Percentiles rank a stretch among this genome's conserved stretches.
phyloP scores from a whole-genome alignment of 2,113 vertebrate species.

The Tilapia sparmanii region DNA sequence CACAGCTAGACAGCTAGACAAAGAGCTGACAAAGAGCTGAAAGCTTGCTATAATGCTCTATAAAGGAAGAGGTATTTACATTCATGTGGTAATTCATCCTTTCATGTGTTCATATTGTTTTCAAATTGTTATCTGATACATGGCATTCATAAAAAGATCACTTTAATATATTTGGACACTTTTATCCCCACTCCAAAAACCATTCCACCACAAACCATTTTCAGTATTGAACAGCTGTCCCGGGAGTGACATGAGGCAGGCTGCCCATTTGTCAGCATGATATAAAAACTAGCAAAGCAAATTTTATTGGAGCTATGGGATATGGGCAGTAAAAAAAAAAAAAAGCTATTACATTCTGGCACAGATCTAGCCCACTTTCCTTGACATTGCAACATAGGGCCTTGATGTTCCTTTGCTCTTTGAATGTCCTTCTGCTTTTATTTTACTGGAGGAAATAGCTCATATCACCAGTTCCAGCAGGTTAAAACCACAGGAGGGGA shows the following conservation, averaged over 20 bases:
- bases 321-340: not conserved
- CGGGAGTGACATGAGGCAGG: not conserved
- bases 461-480: slow-evolving; percentile 15
- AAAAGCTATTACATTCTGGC: not conserved
- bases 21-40: not conserved
- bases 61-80: not conserved
- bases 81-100: not conserved
- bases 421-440: not conserved
- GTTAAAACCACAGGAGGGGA: slow-evolving; percentile 6
- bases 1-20: not conserved
- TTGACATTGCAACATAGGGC: not conserved
- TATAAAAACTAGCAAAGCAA: not conserved
- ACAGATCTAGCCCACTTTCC: not conserved
- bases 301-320: not conserved
- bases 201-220: not conserved
- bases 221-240: not conserved
- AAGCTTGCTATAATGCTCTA: not conserved
- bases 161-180: not conserved
- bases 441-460: not conserved
- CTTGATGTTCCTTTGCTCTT: not conserved
- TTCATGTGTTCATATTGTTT: not conserved
- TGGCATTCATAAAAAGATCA: not conserved
- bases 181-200: not conserved
- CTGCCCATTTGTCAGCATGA: not conserved
- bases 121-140: not conserved